Percentiles rank a stretch among this genome's conserved stretches.
These are phyloP conservation scores for Nemapogon koenigi DNA, from an alignment of 2,888 invertebrate genomes.

Conservation along the genomic window DNA sequence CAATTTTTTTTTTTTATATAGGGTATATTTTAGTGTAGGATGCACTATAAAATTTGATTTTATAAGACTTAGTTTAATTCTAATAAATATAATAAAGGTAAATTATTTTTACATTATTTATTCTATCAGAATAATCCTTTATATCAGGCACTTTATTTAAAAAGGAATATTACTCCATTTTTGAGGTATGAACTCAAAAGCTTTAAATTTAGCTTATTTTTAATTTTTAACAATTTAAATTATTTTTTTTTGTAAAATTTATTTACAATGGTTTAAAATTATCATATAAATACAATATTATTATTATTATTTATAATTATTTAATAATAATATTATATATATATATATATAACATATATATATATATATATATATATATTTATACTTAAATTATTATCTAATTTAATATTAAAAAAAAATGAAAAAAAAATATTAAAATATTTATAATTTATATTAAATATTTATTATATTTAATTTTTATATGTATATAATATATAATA, in stretches of 20 bases:
- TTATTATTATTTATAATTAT: slow-evolving; percentile 19
- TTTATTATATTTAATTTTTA: slow-evolving; percentile 17
- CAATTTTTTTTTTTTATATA: too few relatives aligned
- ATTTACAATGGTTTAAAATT: slow-evolving; percentile 25
- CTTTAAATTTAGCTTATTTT: too few relatives aligned
- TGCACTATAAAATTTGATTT: slow-evolving; percentile 68
- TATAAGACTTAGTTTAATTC: slow-evolving; percentile 68
- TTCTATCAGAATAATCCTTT: slow-evolving; percentile 53
- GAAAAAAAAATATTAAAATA: slow-evolving; percentile 1
- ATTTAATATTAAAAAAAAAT: slow-evolving; percentile 19
- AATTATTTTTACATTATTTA: slow-evolving; percentile 35
- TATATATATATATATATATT: slow-evolving; percentile 12
- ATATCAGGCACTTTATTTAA: slow-evolving; percentile 45
- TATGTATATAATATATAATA: slow-evolving; percentile 10
- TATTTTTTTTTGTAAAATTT: slow-evolving; percentile 23
- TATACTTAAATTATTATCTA: not conserved
- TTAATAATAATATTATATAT: slow-evolving; percentile 22
- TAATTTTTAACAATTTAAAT: too few relatives aligned
- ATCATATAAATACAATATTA: slow-evolving; percentile 22
- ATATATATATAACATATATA: slow-evolving; percentile 19
- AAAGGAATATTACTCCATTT: slow-evolving; percentile 24
- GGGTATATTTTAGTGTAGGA: slow-evolving; percentile 67
- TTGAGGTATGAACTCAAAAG: not conserved
- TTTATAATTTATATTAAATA: slow-evolving; percentile 24
- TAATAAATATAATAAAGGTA: slow-evolving; percentile 60